phyloP scores from a whole-genome alignment of 2,797 vertebrate genomes.

The Benthosema pterotum region DNA sequence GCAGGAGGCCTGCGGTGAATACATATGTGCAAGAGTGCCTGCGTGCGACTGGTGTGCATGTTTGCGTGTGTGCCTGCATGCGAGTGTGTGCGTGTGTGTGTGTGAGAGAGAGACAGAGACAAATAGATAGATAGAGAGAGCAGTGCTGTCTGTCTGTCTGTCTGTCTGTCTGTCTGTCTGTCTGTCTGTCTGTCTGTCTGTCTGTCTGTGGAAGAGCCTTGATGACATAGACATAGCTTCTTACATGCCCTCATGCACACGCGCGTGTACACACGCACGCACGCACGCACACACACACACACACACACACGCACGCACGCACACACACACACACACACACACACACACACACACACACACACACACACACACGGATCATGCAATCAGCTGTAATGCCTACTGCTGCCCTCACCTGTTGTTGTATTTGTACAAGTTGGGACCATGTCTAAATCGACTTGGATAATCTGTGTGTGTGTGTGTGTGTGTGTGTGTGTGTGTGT shows the following conservation, averaged over 20 bases:
- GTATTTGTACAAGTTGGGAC: neutral
- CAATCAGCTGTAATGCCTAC: conserved; percentile 52
- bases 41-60: conserved; percentile 34
- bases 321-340: conserved; percentile 11
- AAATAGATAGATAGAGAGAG: too few species aligned
- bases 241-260: neutral
- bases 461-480: neutral
- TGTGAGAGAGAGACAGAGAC: too few species aligned
- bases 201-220: conserved; percentile 60
- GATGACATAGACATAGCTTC: conserved; percentile 49
- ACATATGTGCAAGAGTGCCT: conserved; percentile 44
- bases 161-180: too few species aligned
- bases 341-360: conserved; percentile 18
- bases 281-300: conserved; percentile 20
- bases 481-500: too few species aligned
- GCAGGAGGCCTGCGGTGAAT: conserved; percentile 62
- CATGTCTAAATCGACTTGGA: too few species aligned
- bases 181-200: neutral
- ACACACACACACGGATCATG: conserved; percentile 18
- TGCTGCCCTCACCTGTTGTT: conserved; percentile 8
- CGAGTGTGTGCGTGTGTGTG: neutral
- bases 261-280: neutral
- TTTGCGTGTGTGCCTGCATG: conserved; percentile 23
- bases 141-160: too few species aligned
- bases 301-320: conserved; percentile 4